phyloP scores from a whole-genome alignment of 2,888 invertebrate genomes.

The Cheilosia vulpina region DNA sequence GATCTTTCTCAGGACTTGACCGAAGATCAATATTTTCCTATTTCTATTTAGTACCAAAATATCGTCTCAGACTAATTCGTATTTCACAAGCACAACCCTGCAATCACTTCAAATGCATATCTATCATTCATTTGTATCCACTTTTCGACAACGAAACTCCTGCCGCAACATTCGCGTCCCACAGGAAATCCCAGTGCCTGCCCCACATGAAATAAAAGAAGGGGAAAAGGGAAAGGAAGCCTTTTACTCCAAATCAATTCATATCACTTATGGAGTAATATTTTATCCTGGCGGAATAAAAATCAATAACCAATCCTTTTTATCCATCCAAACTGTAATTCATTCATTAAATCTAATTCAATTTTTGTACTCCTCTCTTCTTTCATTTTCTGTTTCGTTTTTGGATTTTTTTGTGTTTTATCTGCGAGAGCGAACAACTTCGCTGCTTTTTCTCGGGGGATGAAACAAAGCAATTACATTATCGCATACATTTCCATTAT shows the following conservation, averaged over 20 bases:
- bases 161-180: background rate
- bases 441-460: slow-evolving; percentile 69
- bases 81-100: no score
- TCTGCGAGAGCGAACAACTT: slow-evolving; percentile 55
- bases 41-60: no score
- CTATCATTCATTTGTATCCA: no score
- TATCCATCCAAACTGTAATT: slow-evolving; percentile 76
- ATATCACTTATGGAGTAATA: slow-evolving; percentile 75
- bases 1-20: no score
- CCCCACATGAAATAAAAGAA: background rate
- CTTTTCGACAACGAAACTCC: background rate
- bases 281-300: slow-evolving; percentile 75
- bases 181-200: background rate
- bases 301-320: slow-evolving; percentile 78
- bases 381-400: background rate
- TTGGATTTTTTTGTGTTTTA: slow-evolving; percentile 17
- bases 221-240: slow-evolving; percentile 32
- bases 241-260: slow-evolving; percentile 75
- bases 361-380: slow-evolving; percentile 64
- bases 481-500: slow-evolving; percentile 77
- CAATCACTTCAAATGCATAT: no score
- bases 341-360: slow-evolving; percentile 78
- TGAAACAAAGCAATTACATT: slow-evolving; percentile 78
- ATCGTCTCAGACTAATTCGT: no score
- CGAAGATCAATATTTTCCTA: no score